Evolutionary conservation across 35 echinoderm and acorn worm species (phyloP), one percentile per base, ranked within the genome.

Genomic region (Apostichopus californicus): DNA sequence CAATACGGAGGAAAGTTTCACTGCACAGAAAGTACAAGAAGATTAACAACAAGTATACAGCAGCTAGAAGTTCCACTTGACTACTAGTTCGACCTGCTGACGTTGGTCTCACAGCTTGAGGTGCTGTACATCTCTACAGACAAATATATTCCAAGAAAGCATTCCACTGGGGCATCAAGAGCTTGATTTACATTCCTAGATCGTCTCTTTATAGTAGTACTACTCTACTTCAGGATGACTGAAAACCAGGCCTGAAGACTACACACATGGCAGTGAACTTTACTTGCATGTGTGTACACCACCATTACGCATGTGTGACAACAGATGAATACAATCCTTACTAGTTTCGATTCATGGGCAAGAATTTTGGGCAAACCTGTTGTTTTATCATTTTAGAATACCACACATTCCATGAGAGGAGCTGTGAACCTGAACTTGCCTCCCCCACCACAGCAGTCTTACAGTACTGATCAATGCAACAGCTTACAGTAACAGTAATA

Each of bases 341-440:
- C 21, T 75, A 22, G 71, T n/a, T 18, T 75, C 71, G 17, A 22
- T 22, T 75, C 21, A 18, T 7, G 14, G 71, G 71, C 71, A 13
- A 75, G 14, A 75, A 24, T 85, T 85, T 85, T 58, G 58, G 18
- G 55, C 81, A 85, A 85, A 85, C 81, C 81, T 85, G 81, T 85
- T 85, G 81, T 85, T 85, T 85, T 58, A 85, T 18, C 5, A 52
- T 58, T 85, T 85, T 6, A 85, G 58, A 85, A 85, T 85, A 85
- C 81, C 81, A n/a, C 81, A 85, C 81, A 85, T 85, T 85, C 81
- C 81, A 85, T 75, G 71, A 75, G 81, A 58, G 7, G 6, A n/a
- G 20, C 12, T 59, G 6, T 85, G 17, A 85, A 59, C 55, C 17
- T 83, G 5, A 56, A 85, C 55, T 85, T 83, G 17, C 80, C 55